phyloP scores from a whole-genome alignment of 2,113 vertebrate species.

The Brienomyrus longianalis region DNA sequence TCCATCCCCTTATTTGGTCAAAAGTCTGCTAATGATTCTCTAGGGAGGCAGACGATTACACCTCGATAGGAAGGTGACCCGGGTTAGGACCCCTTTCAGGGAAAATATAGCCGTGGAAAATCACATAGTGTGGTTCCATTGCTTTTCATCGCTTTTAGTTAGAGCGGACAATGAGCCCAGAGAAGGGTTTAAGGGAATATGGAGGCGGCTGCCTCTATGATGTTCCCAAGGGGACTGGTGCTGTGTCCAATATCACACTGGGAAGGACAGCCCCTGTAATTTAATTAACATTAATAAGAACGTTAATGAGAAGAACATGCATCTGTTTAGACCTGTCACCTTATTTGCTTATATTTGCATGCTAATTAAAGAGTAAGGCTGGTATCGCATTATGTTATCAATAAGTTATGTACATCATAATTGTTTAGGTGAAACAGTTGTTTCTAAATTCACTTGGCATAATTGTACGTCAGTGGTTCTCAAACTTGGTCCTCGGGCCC shows the following conservation, averaged over 20 bases:
- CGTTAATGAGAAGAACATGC: not conserved
- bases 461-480: not conserved
- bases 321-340: slow-evolving; percentile 7
- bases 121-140: not conserved
- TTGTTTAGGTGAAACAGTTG: not conserved
- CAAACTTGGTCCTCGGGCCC: no score
- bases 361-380: not conserved
- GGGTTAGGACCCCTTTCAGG: not conserved
- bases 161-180: not conserved
- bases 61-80: not conserved
- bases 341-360: not conserved
- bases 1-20: not conserved
- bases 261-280: not conserved
- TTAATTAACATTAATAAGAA: not conserved
- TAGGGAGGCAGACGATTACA: not conserved
- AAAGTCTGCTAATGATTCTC: not conserved
- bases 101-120: not conserved
- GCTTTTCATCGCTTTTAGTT: not conserved
- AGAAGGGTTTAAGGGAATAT: not conserved
- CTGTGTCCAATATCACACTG: not conserved
- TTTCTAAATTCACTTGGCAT: not conserved
- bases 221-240: not conserved
- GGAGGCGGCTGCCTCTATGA: not conserved
- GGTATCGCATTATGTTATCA: not conserved
- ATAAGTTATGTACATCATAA: not conserved